phyloP scores from a whole-genome alignment of 2,113 vertebrate genomes.

The Antechinus flavipes region DNA sequence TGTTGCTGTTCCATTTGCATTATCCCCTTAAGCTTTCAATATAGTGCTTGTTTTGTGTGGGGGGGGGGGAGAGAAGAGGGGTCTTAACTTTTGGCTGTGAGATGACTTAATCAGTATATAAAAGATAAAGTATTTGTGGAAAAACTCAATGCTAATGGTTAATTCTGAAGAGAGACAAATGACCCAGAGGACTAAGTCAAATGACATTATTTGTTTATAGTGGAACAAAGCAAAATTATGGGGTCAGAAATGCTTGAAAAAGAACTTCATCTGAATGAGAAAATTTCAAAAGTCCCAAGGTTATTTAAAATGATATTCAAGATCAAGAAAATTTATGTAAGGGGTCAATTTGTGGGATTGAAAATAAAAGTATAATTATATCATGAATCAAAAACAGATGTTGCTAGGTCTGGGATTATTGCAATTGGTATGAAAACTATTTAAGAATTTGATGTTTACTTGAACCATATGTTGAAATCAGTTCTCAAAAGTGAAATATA shows the following conservation, averaged over 20 bases:
- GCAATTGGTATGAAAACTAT: constrained; percentile 73
- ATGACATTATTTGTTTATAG: constrained; percentile 15
- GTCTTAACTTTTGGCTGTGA: constrained; percentile 48
- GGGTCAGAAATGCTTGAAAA: neutral
- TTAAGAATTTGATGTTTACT: constrained; percentile 76
- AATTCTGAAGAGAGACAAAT: neutral
- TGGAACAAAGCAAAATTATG: constrained; percentile 1
- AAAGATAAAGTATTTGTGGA: constrained; percentile 37
- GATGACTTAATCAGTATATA: constrained; percentile 37
- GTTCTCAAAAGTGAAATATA: constrained; percentile 58
- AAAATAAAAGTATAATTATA: constrained; percentile 79
- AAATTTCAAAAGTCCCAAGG: constrained; percentile 26
- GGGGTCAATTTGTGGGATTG: constrained; percentile 75
- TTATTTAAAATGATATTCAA: constrained; percentile 60
- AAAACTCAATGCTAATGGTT: constrained; percentile 55
- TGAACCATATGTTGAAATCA: constrained; percentile 63
- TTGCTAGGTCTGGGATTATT: constrained; percentile 72
- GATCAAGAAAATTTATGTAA: constrained; percentile 74
- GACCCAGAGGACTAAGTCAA: constrained; percentile 3
- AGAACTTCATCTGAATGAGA: neutral
- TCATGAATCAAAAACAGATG: constrained; percentile 82
- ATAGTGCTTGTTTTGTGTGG: constrained; percentile 36
- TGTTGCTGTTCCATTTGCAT: constrained; percentile 42
- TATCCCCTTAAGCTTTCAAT: constrained; percentile 53
- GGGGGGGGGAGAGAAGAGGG: neutral